Evolutionary conservation across 2,888 invertebrate species (phyloP), one percentile per base, ranked within the genome.

Genomic region (Mayetiola destructor): DNA sequence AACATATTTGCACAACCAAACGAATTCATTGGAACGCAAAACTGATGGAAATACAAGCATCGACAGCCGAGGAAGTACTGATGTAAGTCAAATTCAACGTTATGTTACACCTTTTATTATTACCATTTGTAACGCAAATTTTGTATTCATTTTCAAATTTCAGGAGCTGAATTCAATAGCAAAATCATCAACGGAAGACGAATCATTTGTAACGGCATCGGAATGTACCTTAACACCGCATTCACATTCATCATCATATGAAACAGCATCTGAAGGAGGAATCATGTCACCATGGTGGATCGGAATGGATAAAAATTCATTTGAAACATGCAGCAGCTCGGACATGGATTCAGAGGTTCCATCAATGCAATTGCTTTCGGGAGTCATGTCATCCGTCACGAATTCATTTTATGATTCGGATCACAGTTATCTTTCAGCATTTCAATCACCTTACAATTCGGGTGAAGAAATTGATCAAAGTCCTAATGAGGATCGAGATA

Each of bases 171-270:
- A 70, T 56, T 71, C 71, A 57, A 63, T 62, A 58, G 27, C 62
- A 1, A 70, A 71, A 23, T 73, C 73, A 20, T 60, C 61, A 48
- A 73, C 72, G 8, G 80, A 80, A 59, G 80, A 80, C 61, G 81
- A 81, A 60, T 80, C 80, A 59, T 83, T 82, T 67, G 75, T 77
- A 32, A 82, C 83, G 2, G 82, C 82, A 14, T 83, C 83, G 1
- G 83, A 84, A 64, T 80, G 80, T 63, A 81, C 82, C 48, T 70
- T 59, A 68, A 58, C 58, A 12, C 81, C 81, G 29, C 80, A 79
- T 59, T 82, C 82, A 6, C 73, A 81, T 58, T 81, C 81, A 29
- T 82, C 80, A 20, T 82, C 82, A 2, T 82, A 81, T 68, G 80
- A 81, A 64, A 82, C 81, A 1, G 81, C 81, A 12, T 82, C 81